phyloP scores from a whole-genome alignment of 1,140 invertebrate species.

The Bradynema listronoti region DNA sequence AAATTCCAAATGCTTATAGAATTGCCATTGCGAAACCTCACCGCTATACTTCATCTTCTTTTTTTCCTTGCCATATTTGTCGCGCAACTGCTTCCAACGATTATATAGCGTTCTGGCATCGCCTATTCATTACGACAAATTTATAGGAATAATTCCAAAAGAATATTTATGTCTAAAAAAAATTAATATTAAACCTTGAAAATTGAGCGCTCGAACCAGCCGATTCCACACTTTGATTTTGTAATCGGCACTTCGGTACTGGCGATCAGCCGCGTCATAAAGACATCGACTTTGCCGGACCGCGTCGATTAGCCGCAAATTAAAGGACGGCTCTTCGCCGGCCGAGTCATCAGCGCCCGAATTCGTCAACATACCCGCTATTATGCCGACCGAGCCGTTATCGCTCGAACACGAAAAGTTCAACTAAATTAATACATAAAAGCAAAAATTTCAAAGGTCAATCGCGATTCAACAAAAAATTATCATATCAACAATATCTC shows the following conservation, averaged over 20 bases:
- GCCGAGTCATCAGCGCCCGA: constrained; percentile 11
- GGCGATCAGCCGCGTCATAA: constrained; percentile 27
- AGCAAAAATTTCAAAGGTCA: too few species aligned
- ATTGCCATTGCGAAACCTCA: constrained; percentile 27
- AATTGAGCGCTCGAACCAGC: constrained; percentile 32
- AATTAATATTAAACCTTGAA: constrained; percentile 14
- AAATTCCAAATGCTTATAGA: constrained; percentile 34
- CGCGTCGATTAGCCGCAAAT: constrained; percentile 29
- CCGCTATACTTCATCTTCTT: constrained; percentile 37
- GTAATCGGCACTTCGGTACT: constrained; percentile 25
- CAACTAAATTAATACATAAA: too few species aligned
- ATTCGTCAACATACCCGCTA: too few species aligned
- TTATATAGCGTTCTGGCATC: constrained; percentile 33
- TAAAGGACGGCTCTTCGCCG: constrained; percentile 25
- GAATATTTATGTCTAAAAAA: neutral
- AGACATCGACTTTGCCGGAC: constrained; percentile 30
- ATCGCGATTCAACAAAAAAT: too few species aligned
- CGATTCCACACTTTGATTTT: constrained; percentile 43
- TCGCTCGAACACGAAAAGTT: too few species aligned
- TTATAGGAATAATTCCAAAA: neutral
- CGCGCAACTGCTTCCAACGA: constrained; percentile 31
- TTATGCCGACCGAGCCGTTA: too few species aligned
- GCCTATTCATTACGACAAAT: constrained; percentile 1
- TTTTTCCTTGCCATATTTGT: constrained; percentile 37
- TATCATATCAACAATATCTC: too few species aligned